A percentile compares a stretch with the other conserved stretches of the same genome.
These are phyloP conservation scores for Scaptomyza polygonia DNA, from an alignment of 2,888 invertebrate genomes.

Conservation along the genomic window DNA sequence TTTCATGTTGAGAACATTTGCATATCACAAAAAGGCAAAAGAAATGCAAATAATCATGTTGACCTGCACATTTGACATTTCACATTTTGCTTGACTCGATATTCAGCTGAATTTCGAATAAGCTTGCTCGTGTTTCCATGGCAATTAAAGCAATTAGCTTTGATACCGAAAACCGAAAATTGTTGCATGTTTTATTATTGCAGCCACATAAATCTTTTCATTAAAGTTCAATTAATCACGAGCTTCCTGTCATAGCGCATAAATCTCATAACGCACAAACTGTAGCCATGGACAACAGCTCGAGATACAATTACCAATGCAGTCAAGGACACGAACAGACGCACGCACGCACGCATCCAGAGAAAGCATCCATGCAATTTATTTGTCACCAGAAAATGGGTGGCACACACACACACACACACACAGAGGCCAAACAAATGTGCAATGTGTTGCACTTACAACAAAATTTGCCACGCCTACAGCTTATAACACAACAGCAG, in stretches of 20 bases:
- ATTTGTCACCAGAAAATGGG: conserved; percentile 59
- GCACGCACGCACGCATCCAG: not conserved
- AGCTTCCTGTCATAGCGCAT: conserved; percentile 71
- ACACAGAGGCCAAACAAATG: conserved; percentile 55
- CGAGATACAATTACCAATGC: conserved; percentile 45
- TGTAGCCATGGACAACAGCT: conserved; percentile 33
- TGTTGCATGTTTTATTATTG: conserved; percentile 64
- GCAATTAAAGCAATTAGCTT: conserved; percentile 67
- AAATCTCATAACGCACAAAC: conserved; percentile 67
- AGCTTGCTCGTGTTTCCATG: conserved; percentile 1
- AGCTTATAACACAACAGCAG: conserved; percentile 25
- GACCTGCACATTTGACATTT: not conserved
- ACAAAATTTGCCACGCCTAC: conserved; percentile 69
- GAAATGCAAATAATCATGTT: too few relatives aligned
- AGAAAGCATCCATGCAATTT: conserved; percentile 42
- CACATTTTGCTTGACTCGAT: not conserved
- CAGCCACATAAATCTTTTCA: conserved; percentile 75
- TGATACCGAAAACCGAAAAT: conserved; percentile 15
- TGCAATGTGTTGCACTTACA: conserved; percentile 72
- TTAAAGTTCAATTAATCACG: conserved; percentile 79
- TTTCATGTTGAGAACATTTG: too few relatives aligned
- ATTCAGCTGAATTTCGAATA: not conserved
- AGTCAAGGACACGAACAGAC: conserved; percentile 41
- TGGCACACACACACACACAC: conserved; percentile 2
- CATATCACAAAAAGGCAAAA: too few relatives aligned